Evolutionary conservation across 2,888 invertebrate genomes (phyloP).

Genomic region (Dasypogon diadema): DNA sequence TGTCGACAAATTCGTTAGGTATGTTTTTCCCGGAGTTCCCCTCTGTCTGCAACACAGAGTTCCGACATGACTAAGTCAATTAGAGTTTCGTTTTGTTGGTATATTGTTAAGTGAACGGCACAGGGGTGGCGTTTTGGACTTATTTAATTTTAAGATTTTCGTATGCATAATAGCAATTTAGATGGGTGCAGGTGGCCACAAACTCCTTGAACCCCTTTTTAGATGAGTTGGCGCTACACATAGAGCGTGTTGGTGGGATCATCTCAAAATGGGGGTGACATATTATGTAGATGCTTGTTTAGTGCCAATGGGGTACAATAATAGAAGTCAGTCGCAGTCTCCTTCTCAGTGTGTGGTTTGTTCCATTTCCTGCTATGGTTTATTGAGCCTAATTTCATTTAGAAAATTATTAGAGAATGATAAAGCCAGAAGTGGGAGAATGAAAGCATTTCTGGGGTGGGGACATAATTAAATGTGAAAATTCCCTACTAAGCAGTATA

Average conservation of each 20-base stretch:
- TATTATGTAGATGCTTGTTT: slow-evolving; percentile 17
- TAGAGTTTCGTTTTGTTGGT: slow-evolving; percentile 41
- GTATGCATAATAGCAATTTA: slow-evolving; percentile 50
- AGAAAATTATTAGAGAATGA: slow-evolving; percentile 64
- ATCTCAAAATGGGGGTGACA: slow-evolving; percentile 25
- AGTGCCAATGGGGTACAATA: slow-evolving; percentile 26
- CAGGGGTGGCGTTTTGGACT: slow-evolving; percentile 15
- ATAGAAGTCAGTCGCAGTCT: neutral
- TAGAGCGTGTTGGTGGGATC: neutral
- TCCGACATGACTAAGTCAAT: slow-evolving; percentile 33
- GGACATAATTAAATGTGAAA: slow-evolving; percentile 3
- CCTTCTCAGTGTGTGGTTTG: slow-evolving; percentile 48
- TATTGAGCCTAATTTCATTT: slow-evolving; percentile 67
- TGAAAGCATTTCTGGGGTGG: slow-evolving; percentile 4
- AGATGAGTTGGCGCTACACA: neutral
- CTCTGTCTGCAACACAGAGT: neutral
- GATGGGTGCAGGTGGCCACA: slow-evolving; percentile 28
- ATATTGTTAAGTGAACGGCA: slow-evolving; percentile 18
- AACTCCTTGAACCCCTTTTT: slow-evolving; percentile 18
- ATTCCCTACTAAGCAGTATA: too few species aligned
- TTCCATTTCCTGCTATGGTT: slow-evolving; percentile 58
- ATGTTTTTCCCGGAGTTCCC: neutral
- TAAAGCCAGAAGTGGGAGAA: slow-evolving; percentile 47
- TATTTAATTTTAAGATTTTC: slow-evolving; percentile 48
- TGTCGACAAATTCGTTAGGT: slow-evolving; percentile 35